Evolutionary conservation across 2,797 vertebrate genomes (phyloP), one percentile per base, ranked within the genome.

Genomic region (Rhadinocentrus ornatus): DNA sequence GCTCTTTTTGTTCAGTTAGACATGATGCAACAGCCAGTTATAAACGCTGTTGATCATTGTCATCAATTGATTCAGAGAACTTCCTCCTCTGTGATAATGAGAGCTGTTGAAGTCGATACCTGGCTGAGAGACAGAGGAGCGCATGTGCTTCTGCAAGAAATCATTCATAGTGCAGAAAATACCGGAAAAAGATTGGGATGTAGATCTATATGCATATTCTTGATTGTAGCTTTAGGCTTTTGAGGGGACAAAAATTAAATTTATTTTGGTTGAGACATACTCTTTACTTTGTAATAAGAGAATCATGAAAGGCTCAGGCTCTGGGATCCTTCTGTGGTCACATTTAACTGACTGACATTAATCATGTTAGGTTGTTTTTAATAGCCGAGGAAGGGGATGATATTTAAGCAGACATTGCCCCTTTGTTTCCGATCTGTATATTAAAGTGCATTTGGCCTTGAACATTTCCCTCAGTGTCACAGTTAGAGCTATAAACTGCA

Each of bases 31-130:
- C 75, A 71, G 76, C 56, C 29, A 62, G 71, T 59, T 78, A 59
- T 81, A 85, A 87, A 90, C 63, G 58, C 80, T 53, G 71, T 74
- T 84, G 74, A 81, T 82, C 65, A 68, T 73, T 58, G 56, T 86
- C 78, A 86, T 86, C 72, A 77, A 81, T 90, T 77, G 89, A 91
- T 91, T 85, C 69, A 72, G 71, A 68, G 77, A 75, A 80, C 81
- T 86, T 87, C 75, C 82, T 88, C 72, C 77, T 73, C 69, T 50
- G 79, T 86, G 80, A 86, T 90, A 88, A 89, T 90, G 79, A 91
- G 73, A 73, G 76, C 66, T 78, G 73, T 84, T 80, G 39, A 81
- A 83, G 75, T 89, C 80, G 24, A 86, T 88, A 77, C 55, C 66
- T 80, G 71, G 75, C 63, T 78, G 78, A 69, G 60, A 37, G 56